These are phyloP conservation scores for Rhinella marina DNA, from an alignment of 2,797 vertebrate species.

Conservation along the genomic window DNA sequence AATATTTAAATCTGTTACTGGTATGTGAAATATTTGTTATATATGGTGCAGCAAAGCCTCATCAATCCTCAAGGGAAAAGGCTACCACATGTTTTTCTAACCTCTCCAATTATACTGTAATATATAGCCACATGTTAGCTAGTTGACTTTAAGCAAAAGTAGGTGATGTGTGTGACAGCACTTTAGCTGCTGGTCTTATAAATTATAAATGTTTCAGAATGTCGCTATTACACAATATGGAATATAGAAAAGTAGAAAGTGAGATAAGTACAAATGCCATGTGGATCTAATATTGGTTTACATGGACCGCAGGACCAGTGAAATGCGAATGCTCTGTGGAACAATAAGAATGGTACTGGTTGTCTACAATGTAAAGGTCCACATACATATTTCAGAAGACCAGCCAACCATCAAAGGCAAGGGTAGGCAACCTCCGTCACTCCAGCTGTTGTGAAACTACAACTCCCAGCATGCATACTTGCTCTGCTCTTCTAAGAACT, in stretches of 20 bases:
- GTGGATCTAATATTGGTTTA: not conserved
- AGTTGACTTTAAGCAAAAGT: conserved; percentile 24
- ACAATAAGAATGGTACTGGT: no score
- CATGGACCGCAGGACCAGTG: no score
- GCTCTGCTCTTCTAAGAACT: no score
- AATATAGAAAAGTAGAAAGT: not conserved
- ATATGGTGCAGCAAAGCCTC: not conserved
- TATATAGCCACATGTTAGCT: conserved; percentile 28
- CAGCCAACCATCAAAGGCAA: no score
- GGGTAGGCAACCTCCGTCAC: no score
- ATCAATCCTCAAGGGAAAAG: conserved; percentile 35
- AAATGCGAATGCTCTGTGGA: no score
- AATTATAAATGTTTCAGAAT: not conserved
- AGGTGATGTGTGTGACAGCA: conserved; percentile 1
- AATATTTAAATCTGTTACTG: conserved; percentile 53
- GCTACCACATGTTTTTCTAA: conserved; percentile 37
- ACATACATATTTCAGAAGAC: no score
- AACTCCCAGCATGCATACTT: no score
- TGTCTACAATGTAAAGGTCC: no score
- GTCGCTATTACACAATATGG: not conserved
- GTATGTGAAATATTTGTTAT: conserved; percentile 52
- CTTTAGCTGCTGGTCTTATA: not conserved
- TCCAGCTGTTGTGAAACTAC: no score
- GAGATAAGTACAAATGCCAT: not conserved
- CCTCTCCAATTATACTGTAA: conserved; percentile 36